Percentiles rank a stretch among this genome's conserved stretches.
Evolutionary conservation across 2,888 invertebrate genomes (phyloP).

Genomic region (Trichopoda pennipes): DNA sequence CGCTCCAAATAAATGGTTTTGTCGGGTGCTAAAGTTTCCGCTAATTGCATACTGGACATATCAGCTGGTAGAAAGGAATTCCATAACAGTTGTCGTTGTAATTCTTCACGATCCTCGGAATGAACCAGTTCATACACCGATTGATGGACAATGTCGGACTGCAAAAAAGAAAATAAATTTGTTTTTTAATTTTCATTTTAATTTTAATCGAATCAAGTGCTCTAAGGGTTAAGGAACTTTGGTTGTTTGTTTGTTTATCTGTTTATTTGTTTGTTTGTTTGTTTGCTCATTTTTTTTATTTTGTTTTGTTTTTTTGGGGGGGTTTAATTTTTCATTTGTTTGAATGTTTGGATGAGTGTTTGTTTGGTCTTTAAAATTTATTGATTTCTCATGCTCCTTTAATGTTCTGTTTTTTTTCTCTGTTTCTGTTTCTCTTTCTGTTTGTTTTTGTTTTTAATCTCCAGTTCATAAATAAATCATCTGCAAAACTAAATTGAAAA

Average conservation of each 20-base stretch:
- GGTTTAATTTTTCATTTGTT: constrained; percentile 6
- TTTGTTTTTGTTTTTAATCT: constrained; percentile 5
- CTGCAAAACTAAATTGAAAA: constrained; percentile 76
- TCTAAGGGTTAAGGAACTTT: constrained; percentile 50
- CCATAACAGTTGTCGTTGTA: constrained; percentile 96
- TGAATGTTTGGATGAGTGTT: constrained; percentile 8
- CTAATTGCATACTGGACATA: constrained; percentile 85
- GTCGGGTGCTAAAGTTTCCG: constrained; percentile 94
- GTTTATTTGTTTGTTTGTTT: not conserved
- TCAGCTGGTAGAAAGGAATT: constrained; percentile 91
- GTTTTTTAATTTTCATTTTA: too few relatives aligned
- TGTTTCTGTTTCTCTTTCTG: not conserved
- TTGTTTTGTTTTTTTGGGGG: too few relatives aligned
- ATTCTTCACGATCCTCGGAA: constrained; percentile 98
- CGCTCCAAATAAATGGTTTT: constrained; percentile 95
- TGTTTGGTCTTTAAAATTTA: constrained; percentile 38
- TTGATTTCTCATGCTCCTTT: constrained; percentile 58
- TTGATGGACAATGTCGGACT: constrained; percentile 99
- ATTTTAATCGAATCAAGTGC: too few relatives aligned
- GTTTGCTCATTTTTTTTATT: constrained; percentile 56
- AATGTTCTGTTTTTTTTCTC: too few relatives aligned
- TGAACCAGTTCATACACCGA: constrained; percentile 99
- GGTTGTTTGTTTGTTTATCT: not conserved
- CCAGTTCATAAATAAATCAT: constrained; percentile 75
- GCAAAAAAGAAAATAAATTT: constrained; percentile 76